Conservation (phyloP, 2,113 vertebrate species). For the Otolemur garnettii region DNA sequence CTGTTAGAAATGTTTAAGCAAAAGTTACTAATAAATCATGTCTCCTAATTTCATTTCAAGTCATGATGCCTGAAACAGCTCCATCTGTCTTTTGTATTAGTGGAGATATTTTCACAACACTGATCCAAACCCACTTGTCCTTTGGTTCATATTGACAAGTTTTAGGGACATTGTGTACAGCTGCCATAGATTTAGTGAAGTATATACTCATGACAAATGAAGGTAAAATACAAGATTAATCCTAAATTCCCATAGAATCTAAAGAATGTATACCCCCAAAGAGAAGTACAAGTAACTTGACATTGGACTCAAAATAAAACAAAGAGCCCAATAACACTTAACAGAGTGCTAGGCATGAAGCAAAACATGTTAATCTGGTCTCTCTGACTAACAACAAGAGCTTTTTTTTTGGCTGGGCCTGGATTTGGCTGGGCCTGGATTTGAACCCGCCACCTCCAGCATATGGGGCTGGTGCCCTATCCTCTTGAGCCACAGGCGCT, state of each 20-base stretch:
- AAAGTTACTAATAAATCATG: neutral
- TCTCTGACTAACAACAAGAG: neutral
- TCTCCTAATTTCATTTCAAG: conserved; percentile 45
- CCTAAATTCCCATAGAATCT: conserved; percentile 43
- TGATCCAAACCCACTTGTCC: neutral
- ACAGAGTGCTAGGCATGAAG: neutral
- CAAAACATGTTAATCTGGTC: neutral
- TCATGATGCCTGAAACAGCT: neutral
- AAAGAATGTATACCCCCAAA: conserved; percentile 55
- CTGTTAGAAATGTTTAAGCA: neutral
- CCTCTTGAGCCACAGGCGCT: no score
- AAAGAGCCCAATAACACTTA: neutral
- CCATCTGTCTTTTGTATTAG: neutral
- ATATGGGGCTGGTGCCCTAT: no score
- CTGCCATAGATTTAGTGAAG: conserved; percentile 60
- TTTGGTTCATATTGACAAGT: neutral
- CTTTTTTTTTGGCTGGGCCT: no score
- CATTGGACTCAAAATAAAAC: conserved; percentile 13
- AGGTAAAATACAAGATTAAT: conserved; percentile 50
- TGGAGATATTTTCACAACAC: neutral
- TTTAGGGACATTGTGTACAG: conserved; percentile 1
- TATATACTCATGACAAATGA: conserved; percentile 62
- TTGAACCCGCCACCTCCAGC: no score
- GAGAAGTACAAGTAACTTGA: conserved; percentile 37
- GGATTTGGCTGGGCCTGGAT: no score